phyloP scores from a whole-genome alignment of 2,888 invertebrate genomes.

The Ochropacha duplaris region DNA sequence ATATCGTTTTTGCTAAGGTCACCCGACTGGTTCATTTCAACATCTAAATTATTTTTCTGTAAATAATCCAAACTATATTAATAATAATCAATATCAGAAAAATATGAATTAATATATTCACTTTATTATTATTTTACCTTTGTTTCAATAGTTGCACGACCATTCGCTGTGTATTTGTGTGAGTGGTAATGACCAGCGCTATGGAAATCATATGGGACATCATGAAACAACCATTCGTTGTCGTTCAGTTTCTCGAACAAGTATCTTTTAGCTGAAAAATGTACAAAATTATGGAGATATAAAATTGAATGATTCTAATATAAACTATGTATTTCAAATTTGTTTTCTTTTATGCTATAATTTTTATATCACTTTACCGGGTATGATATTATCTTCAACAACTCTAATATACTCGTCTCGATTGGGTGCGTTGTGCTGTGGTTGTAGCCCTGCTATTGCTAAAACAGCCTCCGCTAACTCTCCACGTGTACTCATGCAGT shows the following conservation, averaged over 20 bases:
- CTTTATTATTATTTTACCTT: conserved; percentile 32
- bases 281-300: not conserved
- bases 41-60: conserved; percentile 5
- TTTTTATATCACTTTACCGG: conserved; percentile 52
- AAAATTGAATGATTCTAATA: too few species aligned
- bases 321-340: too few species aligned
- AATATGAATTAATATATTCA: not conserved
- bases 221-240: conserved; percentile 59
- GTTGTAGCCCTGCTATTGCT: conserved; percentile 61
- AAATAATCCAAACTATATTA: not conserved
- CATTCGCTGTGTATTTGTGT: conserved; percentile 53
- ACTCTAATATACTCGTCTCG: conserved; percentile 50
- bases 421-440: conserved; percentile 65
- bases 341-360: too few species aligned
- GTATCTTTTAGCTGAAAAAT: conserved; percentile 53
- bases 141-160: conserved; percentile 50
- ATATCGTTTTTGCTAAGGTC: conserved; percentile 45
- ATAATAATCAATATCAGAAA: not conserved
- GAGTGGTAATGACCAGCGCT: conserved; percentile 60
- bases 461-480: conserved; percentile 53
- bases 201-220: conserved; percentile 49
- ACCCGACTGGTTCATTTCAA: not conserved
- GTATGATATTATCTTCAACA: conserved; percentile 45
- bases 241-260: conserved; percentile 45
- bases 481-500: conserved; percentile 48